phyloP scores from a whole-genome alignment of 2,888 invertebrate genomes.

The Drosophila quinaria region DNA sequence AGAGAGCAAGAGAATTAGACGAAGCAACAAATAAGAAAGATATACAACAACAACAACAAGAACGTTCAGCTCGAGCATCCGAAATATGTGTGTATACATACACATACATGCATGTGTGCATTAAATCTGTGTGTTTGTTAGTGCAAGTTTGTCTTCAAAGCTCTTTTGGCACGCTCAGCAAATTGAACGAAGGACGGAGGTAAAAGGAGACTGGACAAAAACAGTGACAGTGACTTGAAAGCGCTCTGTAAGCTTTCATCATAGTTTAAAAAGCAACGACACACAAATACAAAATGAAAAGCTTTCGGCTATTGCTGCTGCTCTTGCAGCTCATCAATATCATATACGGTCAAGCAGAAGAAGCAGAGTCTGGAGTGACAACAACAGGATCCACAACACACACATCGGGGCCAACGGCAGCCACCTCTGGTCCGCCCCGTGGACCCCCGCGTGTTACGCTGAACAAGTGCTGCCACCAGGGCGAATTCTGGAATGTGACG shows the following conservation, averaged over 20 bases:
- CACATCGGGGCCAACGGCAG: constrained; percentile 10
- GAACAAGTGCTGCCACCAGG: constrained; percentile 87
- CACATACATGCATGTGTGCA: not conserved
- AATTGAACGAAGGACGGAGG: not conserved
- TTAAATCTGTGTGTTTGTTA: constrained; percentile 1
- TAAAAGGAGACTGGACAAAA: not conserved
- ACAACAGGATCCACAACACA: constrained; percentile 10
- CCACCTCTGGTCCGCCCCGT: constrained; percentile 54
- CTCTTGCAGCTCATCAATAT: constrained; percentile 13
- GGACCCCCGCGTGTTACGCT: constrained; percentile 84
- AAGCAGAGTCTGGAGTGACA: constrained; percentile 2
- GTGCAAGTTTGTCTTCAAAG: constrained; percentile 27
- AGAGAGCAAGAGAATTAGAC: constrained; percentile 51
- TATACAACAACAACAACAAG: constrained; percentile 7
- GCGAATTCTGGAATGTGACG: constrained; percentile 86
- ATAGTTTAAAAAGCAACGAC: not conserved
- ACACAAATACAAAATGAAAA: constrained; percentile 23
- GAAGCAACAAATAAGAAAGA: constrained; percentile 35
- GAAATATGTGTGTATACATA: constrained; percentile 2
- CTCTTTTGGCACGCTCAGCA: constrained; percentile 13
- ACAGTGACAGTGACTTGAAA: not conserved
- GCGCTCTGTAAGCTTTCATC: not conserved
- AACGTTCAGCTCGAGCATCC: constrained; percentile 9
- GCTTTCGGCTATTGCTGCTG: constrained; percentile 28
- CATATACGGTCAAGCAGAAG: constrained; percentile 18